Evolutionary conservation across 2,113 vertebrate species (phyloP), one percentile per base, ranked within the genome.

Genomic region (Pluvianellus socialis): DNA sequence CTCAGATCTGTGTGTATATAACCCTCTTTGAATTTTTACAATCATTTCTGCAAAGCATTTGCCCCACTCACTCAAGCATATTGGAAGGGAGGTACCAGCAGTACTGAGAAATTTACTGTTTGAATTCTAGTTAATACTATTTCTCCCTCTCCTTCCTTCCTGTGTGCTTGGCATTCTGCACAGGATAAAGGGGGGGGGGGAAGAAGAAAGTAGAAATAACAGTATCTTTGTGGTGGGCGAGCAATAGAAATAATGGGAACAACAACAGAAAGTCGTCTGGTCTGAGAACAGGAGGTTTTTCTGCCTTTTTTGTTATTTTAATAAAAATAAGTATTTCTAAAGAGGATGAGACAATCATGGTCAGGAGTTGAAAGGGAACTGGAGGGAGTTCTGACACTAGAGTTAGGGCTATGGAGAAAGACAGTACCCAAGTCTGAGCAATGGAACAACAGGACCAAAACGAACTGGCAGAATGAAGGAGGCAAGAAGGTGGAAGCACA

Each of bases 141-240:
- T 92, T 87, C 63, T 96, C 38, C 16, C 19, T 85, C 70, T 89
- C 49, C 27, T 87, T 96, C 91, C 80, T 95, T 93, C 79, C 92
- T 88, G 70, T 71, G 71, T 76, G 83, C 68, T 88, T 94, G 87
- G 62, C 79, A 92, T 65, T 55, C 88, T 70, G 67, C 33, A 76
- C 8, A 49, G 90, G 79, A 93, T 92, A 81, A 49, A 24, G 8
- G 2, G 23, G 6, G 28, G 8, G 2, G 23, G 6, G 12, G 5
- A 6, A 14, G 22, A 53, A 45, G n/a, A 74, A 58, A 49, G 45
- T 62, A 70, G 82, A 87, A 75, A 1, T 38, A 82, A 22, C 53
- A 61, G 33, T 58, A 74, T 56, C 59, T 79, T 89, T 91, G 45
- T 6, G 21, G 35, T 91, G 58, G 40, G 8, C 20, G 11, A 95